These are phyloP conservation scores for Brachypalpus laphriformis DNA, from an alignment of 2,888 invertebrate genomes.

Conservation along the genomic window DNA sequence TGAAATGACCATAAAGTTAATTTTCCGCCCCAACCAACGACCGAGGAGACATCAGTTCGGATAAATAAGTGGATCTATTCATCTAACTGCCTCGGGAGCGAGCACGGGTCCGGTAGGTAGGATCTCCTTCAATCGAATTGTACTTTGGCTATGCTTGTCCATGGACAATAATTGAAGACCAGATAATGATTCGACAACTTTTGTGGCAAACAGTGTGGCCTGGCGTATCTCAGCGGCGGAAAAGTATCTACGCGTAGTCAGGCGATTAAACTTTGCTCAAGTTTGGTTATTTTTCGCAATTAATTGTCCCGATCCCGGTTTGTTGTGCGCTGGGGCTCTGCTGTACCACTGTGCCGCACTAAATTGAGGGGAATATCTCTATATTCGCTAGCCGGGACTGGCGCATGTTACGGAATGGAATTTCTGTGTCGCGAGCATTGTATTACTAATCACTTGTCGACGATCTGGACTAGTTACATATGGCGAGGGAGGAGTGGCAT, in stretches of 20 bases:
- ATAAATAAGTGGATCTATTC: constrained; percentile 70
- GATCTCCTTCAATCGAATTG: constrained; percentile 52
- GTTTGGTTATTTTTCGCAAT: constrained; percentile 69
- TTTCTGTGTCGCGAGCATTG: constrained; percentile 57
- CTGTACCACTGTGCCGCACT: constrained; percentile 4
- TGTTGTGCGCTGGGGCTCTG: background rate
- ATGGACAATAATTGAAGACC: constrained; percentile 71
- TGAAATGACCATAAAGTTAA: constrained; percentile 71
- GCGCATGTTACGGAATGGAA: constrained; percentile 42
- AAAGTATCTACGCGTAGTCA: constrained; percentile 14
- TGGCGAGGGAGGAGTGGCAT: constrained; percentile 12
- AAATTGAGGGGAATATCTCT: constrained; percentile 68
- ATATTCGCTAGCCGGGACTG: constrained; percentile 41
- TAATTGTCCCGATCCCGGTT: constrained; percentile 54
- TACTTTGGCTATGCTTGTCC: constrained; percentile 47
- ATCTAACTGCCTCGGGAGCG: constrained; percentile 46
- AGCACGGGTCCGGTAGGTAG: background rate
- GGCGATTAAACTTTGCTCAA: constrained; percentile 51
- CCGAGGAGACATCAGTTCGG: constrained; percentile 47
- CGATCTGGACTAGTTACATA: constrained; percentile 46
- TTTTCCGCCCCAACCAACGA: constrained; percentile 47
- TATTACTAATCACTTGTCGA: constrained; percentile 65
- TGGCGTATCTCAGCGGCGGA: constrained; percentile 9
- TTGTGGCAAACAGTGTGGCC: constrained; percentile 59
- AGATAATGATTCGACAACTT: constrained; percentile 71